Evolutionary conservation across 2,113 vertebrate species (phyloP).

Genomic region (Hippocampus abdominalis): DNA sequence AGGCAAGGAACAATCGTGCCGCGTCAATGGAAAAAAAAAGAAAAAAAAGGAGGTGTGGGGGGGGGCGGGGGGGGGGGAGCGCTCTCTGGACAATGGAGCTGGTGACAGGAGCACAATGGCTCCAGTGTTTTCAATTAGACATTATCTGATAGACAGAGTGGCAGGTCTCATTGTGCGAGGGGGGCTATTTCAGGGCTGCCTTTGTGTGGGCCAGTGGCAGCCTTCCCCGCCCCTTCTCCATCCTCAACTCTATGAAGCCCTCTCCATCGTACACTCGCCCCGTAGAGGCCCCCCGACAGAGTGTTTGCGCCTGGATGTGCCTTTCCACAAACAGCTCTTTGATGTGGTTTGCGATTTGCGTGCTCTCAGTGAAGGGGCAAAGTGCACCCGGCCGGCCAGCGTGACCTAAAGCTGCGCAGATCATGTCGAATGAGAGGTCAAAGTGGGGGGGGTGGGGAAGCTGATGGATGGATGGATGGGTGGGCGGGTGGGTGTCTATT

Average conservation of each 20-base stretch:
- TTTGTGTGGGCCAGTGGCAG: slow-evolving; percentile 89
- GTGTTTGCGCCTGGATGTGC: slow-evolving; percentile 29
- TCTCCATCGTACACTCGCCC: slow-evolving; percentile 35
- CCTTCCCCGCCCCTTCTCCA: slow-evolving; percentile 82
- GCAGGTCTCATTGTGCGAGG: slow-evolving; percentile 88
- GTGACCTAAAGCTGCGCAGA: neutral
- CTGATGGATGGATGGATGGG: neutral
- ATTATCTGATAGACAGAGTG: slow-evolving; percentile 99
- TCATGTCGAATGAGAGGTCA: neutral
- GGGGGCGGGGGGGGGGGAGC: slow-evolving; percentile 63
- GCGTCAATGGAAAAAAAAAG: slow-evolving; percentile 88
- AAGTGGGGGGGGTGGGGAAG: neutral
- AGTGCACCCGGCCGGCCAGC: slow-evolving; percentile 31
- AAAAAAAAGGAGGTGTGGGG: slow-evolving; percentile 45
- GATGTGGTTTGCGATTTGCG: slow-evolving; percentile 53
- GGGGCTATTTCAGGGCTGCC: slow-evolving; percentile 96
- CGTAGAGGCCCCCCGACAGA: slow-evolving; percentile 28
- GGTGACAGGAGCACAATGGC: slow-evolving; percentile 99
- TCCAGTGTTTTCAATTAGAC: slow-evolving; percentile 97
- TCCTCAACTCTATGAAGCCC: slow-evolving; percentile 54
- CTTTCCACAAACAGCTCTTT: slow-evolving; percentile 44
- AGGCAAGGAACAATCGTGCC: slow-evolving; percentile 92
- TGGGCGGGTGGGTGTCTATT: neutral
- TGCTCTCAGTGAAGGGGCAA: slow-evolving; percentile 49
- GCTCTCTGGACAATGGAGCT: slow-evolving; percentile 88